Percentiles rank a stretch among this genome's conserved stretches.
Evolutionary conservation across 2,888 invertebrate species (phyloP).

Genomic region (Craniophora ligustri): DNA sequence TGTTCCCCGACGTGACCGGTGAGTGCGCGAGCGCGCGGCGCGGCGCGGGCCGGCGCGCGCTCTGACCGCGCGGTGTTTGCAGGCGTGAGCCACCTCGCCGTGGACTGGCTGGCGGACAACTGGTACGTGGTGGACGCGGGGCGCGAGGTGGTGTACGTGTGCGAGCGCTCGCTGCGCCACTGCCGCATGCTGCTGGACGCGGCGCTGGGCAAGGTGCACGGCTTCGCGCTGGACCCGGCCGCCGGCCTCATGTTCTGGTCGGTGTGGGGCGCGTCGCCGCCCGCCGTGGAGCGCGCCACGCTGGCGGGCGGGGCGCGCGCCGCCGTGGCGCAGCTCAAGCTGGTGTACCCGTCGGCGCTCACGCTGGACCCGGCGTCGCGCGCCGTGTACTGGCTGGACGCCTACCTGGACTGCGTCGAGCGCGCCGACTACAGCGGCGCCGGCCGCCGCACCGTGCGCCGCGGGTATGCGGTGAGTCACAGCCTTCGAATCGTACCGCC

Average conservation of each 20-base stretch:
- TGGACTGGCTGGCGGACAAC: slow-evolving; percentile 95
- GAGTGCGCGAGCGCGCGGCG: slow-evolving; percentile 63
- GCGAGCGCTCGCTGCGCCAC: slow-evolving; percentile 88
- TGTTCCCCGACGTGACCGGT: slow-evolving; percentile 91
- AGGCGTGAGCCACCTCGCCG: slow-evolving; percentile 93
- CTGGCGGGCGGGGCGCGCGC: slow-evolving; percentile 90
- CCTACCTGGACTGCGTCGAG: slow-evolving; percentile 93
- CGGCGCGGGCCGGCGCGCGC: too few relatives aligned
- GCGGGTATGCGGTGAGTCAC: slow-evolving; percentile 81
- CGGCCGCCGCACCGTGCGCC: slow-evolving; percentile 89
- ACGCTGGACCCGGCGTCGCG: slow-evolving; percentile 92
- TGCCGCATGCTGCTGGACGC: slow-evolving; percentile 92
- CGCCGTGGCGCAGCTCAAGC: slow-evolving; percentile 90
- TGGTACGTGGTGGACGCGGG: slow-evolving; percentile 94
- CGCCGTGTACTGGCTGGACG: slow-evolving; percentile 94
- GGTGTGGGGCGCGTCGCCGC: slow-evolving; percentile 91
- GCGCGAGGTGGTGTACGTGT: slow-evolving; percentile 92
- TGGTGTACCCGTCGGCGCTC: slow-evolving; percentile 93
- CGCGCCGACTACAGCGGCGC: slow-evolving; percentile 93
- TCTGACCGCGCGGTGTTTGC: slow-evolving; percentile 35
- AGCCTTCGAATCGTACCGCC: neutral
- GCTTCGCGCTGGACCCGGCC: slow-evolving; percentile 93
- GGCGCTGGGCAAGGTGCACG: slow-evolving; percentile 91
- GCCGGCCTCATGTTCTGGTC: slow-evolving; percentile 91
- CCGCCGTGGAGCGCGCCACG: slow-evolving; percentile 90